A percentile compares a stretch with the other conserved stretches of the same genome.
Evolutionary conservation across 37 sponge, comb jelly and placozoan genomes (phyloP).

Genomic region (Mnemiopsis leidyi): DNA sequence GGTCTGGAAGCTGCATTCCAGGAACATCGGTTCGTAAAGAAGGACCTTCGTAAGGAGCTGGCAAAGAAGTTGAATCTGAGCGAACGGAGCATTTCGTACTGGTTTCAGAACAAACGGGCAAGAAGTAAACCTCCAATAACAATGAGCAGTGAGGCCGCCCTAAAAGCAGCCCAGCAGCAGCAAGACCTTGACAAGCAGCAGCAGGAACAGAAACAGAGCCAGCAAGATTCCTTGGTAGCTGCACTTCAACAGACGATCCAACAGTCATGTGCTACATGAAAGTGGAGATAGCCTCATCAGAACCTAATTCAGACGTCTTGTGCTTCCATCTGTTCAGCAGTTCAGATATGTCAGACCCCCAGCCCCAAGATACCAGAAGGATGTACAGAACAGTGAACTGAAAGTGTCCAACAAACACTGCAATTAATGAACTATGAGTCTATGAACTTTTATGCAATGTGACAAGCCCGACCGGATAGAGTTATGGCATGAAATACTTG

Average conservation of each 20-base stretch:
- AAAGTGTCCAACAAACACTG: no score
- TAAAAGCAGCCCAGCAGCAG: constrained; percentile 34
- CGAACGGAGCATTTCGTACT: constrained; percentile 63
- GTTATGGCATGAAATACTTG: not conserved
- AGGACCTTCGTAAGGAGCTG: constrained; percentile 24
- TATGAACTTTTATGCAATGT: not conserved
- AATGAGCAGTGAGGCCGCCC: constrained; percentile 60
- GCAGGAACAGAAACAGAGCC: not conserved
- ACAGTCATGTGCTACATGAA: constrained; percentile 52
- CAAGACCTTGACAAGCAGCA: not conserved
- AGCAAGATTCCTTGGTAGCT: not conserved
- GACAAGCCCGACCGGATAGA: not conserved
- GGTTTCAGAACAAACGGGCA: constrained; percentile 59
- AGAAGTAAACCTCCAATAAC: constrained; percentile 62
- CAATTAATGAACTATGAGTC: not conserved
- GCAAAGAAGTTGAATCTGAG: constrained; percentile 55
- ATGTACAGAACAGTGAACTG: no score
- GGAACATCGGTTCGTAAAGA: constrained; percentile 59
- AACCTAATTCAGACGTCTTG: no score
- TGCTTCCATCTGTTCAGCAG: no score
- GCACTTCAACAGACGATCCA: constrained; percentile 11
- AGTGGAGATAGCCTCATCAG: no score
- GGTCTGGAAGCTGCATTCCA: constrained; percentile 54
- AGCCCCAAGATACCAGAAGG: no score
- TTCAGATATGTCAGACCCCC: no score